Conservation (phyloP, 2,888 invertebrate genomes). For the Elgonia sp. region DNA sequence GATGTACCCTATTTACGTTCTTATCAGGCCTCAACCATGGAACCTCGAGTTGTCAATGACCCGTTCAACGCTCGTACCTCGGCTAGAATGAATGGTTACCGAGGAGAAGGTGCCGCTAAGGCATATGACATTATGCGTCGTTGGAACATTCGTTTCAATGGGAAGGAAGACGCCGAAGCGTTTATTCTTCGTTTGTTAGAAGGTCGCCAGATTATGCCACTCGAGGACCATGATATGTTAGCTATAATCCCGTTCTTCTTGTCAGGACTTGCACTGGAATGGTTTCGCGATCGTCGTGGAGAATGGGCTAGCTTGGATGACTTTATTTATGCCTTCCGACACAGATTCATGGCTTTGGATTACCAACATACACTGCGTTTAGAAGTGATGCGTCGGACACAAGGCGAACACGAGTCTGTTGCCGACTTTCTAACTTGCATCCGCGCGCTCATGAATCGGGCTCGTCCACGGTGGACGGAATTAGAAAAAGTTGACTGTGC, state of each 20-base stretch:
- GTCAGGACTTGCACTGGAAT: slow-evolving; percentile 27
- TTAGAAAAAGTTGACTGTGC: neutral
- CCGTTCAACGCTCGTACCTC: too few species aligned
- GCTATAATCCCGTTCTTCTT: slow-evolving; percentile 27
- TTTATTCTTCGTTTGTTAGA: slow-evolving; percentile 21
- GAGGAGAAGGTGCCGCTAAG: too few species aligned
- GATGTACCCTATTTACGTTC: too few species aligned
- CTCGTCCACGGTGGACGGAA: too few species aligned
- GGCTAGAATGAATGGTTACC: too few species aligned
- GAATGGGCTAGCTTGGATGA: slow-evolving; percentile 1
- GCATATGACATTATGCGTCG: slow-evolving; percentile 2
- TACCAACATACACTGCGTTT: slow-evolving; percentile 3
- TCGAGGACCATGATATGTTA: neutral
- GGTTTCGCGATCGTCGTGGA: slow-evolving; percentile 8
- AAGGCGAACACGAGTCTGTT: neutral
- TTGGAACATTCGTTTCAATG: slow-evolving; percentile 49
- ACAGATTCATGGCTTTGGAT: neutral
- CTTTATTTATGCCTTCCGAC: neutral
- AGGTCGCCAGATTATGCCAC: slow-evolving; percentile 24
- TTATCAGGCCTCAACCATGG: too few species aligned
- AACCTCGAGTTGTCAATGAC: too few species aligned
- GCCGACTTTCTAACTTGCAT: slow-evolving; percentile 20
- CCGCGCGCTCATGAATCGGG: slow-evolving; percentile 18
- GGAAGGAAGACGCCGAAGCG: slow-evolving; percentile 34
- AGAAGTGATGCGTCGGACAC: slow-evolving; percentile 20